A percentile compares a stretch with the other conserved stretches of the same genome.
Evolutionary conservation across 2,113 vertebrate species (phyloP).

Genomic region (Gallinago media): DNA sequence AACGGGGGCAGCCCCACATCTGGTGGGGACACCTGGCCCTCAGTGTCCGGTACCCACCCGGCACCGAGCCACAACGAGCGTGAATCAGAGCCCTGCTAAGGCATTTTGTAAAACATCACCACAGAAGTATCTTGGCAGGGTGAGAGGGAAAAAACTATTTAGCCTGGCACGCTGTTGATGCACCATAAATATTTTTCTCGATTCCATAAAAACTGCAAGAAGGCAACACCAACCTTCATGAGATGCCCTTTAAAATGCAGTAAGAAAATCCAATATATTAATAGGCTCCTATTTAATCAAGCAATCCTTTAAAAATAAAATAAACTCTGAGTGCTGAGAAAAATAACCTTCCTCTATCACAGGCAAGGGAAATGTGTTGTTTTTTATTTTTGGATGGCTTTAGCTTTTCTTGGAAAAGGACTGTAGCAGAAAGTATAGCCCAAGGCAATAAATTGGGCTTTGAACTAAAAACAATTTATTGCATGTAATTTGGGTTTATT

Average conservation of each 20-base stretch:
- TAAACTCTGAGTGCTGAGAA: not conserved
- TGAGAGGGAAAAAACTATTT: not conserved
- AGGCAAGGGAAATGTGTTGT: not conserved
- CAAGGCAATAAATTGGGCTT: not conserved
- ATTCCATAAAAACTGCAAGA: not conserved
- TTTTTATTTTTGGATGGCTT: not conserved
- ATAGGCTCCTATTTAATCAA: slow-evolving; percentile 8
- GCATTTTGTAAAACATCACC: not conserved
- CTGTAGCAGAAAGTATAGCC: not conserved
- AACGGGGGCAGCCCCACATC: not conserved
- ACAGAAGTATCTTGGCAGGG: not conserved
- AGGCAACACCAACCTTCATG: not conserved
- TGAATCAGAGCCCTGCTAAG: not conserved
- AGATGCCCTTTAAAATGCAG: not conserved
- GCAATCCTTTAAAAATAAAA: not conserved
- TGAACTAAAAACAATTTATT: not conserved
- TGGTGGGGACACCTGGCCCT: not conserved
- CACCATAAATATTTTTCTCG: not conserved
- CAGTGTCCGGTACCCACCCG: not conserved
- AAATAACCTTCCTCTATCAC: not conserved
- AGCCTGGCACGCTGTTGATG: not conserved
- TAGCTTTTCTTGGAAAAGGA: not conserved
- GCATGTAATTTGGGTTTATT: not conserved
- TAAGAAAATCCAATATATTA: not conserved
- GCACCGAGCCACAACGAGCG: accelerated